These are phyloP conservation scores for Montipora capricornis DNA, from an alignment of 64 coral and sea anemone species.

Conservation along the genomic window DNA sequence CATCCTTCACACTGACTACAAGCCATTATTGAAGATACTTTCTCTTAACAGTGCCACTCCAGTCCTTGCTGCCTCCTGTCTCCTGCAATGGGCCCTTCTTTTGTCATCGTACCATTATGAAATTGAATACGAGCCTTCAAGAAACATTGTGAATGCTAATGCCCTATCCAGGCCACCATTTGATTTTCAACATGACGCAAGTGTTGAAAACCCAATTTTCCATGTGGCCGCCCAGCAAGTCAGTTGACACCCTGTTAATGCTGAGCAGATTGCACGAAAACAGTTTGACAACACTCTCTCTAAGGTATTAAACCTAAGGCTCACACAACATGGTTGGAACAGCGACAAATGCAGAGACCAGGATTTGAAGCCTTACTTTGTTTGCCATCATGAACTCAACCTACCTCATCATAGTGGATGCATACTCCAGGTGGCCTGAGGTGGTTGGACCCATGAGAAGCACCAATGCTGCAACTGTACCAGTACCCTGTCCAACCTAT, in stretches of 20 bases:
- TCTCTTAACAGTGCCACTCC: constrained; percentile 29
- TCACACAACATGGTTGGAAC: constrained; percentile 31
- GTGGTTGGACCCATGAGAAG: constrained; percentile 47
- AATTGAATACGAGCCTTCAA: not conserved
- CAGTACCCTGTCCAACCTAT: not conserved
- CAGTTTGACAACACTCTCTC: constrained; percentile 7
- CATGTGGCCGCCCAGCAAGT: constrained; percentile 17
- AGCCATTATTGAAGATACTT: constrained; percentile 24
- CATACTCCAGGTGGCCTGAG: constrained; percentile 22
- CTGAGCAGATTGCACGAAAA: constrained; percentile 25
- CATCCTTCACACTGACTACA: not conserved
- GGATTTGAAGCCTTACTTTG: not conserved
- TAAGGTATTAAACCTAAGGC: not conserved
- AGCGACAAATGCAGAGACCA: not conserved
- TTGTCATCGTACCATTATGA: constrained; percentile 27
- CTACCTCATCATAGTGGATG: constrained; percentile 23
- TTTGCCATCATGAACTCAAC: not conserved
- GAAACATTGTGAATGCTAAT: not conserved
- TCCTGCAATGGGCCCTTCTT: constrained; percentile 63
- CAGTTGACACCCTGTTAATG: constrained; percentile 22
- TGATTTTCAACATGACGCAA: not conserved
- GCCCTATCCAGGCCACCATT: not conserved
- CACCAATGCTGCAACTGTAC: not conserved
- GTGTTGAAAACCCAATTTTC: not conserved
- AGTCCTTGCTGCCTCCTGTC: constrained; percentile 28